phyloP scores from a whole-genome alignment of 2,888 invertebrate genomes.

The Cremastinae sp. region DNA sequence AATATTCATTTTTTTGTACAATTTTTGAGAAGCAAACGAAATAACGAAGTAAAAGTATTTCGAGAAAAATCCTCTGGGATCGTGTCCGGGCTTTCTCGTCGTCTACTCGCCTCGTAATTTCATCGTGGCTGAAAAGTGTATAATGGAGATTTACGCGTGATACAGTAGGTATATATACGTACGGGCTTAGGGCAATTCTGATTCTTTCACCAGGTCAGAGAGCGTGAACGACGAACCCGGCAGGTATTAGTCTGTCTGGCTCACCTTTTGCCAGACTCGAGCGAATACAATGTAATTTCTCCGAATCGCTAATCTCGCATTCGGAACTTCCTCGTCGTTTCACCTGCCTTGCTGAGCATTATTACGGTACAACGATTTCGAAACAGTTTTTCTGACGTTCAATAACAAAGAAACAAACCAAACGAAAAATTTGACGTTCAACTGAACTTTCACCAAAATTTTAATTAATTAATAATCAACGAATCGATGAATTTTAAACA shows the following conservation, averaged over 20 bases:
- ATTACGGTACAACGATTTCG: too few species aligned
- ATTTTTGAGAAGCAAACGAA: not conserved
- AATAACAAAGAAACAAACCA: too few species aligned
- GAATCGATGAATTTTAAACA: not conserved
- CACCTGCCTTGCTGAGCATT: too few species aligned
- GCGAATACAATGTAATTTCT: conserved; percentile 18
- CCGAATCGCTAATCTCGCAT: conserved; percentile 36
- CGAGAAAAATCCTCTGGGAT: conserved; percentile 48
- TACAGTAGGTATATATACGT: conserved; percentile 3
- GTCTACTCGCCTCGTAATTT: conserved; percentile 45
- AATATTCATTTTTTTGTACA: too few species aligned
- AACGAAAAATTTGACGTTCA: conserved; percentile 4
- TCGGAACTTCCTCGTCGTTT: not conserved
- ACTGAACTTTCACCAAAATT: conserved; percentile 5
- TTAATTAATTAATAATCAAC: not conserved
- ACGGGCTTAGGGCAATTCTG: conserved; percentile 36
- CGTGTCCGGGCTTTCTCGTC: conserved; percentile 61
- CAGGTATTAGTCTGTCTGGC: conserved; percentile 42
- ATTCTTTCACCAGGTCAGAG: conserved; percentile 63
- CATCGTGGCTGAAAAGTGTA: conserved; percentile 35
- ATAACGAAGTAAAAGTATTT: conserved; percentile 9
- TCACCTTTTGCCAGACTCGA: conserved; percentile 38
- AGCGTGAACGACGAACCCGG: conserved; percentile 59
- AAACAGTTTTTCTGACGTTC: too few species aligned
- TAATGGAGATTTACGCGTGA: conserved; percentile 2